Evolutionary conservation across 2,113 vertebrate genomes (phyloP).

Genomic region (Callorhinus ursinus): DNA sequence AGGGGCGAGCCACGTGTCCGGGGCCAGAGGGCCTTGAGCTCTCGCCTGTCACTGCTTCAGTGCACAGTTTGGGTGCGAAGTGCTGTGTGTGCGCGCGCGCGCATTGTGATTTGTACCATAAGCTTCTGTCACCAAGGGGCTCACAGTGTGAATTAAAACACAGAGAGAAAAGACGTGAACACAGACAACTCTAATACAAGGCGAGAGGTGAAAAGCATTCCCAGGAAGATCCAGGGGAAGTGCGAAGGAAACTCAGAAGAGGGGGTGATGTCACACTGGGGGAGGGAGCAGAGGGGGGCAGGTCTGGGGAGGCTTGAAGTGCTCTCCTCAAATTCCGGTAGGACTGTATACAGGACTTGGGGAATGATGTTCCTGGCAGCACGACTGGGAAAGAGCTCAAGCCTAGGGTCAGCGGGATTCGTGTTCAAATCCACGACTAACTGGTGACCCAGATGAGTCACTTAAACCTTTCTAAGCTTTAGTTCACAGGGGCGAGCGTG

Average conservation of each 20-base stretch:
- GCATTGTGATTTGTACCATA: neutral
- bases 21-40: neutral
- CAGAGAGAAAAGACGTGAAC: neutral
- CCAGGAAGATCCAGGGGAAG: neutral
- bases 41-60: neutral
- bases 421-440: neutral
- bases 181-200: neutral
- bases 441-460: neutral
- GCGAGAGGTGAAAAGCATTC: neutral
- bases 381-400: neutral
- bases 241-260: neutral
- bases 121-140: neutral
- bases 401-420: neutral
- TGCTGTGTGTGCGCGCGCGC: neutral
- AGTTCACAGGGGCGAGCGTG: neutral
- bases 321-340: too few relatives aligned
- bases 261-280: neutral
- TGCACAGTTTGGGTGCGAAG: fast-evolving
- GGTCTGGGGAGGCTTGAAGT: neutral
- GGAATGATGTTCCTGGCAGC: neutral
- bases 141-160: conserved; percentile 9
- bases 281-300: neutral
- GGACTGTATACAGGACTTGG: neutral
- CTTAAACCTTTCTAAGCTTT: neutral
- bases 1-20: neutral